Conservation (phyloP, 1,140 invertebrate species). For the Heliconius eleuchia region DNA sequence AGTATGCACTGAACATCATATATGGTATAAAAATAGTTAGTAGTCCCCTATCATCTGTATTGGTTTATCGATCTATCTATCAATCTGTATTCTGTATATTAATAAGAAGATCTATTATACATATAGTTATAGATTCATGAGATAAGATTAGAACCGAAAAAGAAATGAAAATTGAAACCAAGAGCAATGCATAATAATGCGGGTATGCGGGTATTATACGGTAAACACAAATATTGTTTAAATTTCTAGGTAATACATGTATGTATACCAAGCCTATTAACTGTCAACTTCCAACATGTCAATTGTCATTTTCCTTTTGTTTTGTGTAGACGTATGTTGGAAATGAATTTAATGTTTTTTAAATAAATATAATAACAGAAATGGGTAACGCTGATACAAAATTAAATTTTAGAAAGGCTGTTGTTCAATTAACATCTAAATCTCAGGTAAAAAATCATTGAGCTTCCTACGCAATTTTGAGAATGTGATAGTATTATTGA, state of each 20-base stretch:
- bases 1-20: too few relatives aligned
- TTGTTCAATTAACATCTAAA: constrained; percentile 97
- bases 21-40: too few relatives aligned
- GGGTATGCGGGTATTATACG: too few relatives aligned
- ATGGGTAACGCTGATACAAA: constrained; percentile 99
- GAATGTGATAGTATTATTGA: constrained; percentile 44
- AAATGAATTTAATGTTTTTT: constrained; percentile 64
- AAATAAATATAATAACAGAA: constrained; percentile 58
- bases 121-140: too few relatives aligned
- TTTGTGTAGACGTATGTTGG: constrained; percentile 65
- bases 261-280: neutral
- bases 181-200: too few relatives aligned
- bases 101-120: too few relatives aligned
- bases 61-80: too few relatives aligned
- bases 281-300: constrained; percentile 13
- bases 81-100: too few relatives aligned
- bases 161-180: too few relatives aligned
- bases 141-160: too few relatives aligned
- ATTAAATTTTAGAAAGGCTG: constrained; percentile 98
- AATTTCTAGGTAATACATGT: neutral
- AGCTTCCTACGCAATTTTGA: constrained; percentile 33
- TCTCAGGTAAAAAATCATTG: constrained; percentile 86
- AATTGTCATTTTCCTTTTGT: constrained; percentile 51
- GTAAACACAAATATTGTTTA: neutral
- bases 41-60: too few relatives aligned